Evolutionary conservation across 53 echinoderm and acorn worm species (phyloP), one percentile per base, ranked within the genome.

Genomic region (Antedon mediterranea): DNA sequence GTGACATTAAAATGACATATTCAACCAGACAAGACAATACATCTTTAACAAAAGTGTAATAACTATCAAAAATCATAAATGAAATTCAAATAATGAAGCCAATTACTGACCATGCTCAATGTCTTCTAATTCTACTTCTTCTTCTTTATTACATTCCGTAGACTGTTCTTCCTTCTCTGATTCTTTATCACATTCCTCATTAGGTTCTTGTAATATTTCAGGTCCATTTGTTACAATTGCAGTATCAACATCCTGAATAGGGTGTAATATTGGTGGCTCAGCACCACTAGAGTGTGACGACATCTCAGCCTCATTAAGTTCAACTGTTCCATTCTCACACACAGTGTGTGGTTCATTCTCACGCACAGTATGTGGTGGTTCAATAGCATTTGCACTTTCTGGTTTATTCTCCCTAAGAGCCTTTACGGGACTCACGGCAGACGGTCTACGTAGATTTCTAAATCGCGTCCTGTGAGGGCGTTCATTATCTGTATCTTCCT

Each of bases 381-480:
- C 30, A n/a, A n/a, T 74, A 9, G 13, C 14, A 76, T 76, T 32
- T 32, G 28, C 28, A 76, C 34, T 33, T 33, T 3, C 57, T 3
- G 9, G 15, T 26, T 57, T 57, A 18, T 57, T 57, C 18, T 57
- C 57, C 57, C 20, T 57, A 20, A 18, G 57, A 15, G 57, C 3
- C 23, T 18, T 57, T 57, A 23, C 26, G 6, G 57, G 57, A 57
- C 57, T 57, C 14, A 57, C 14, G 9, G 23, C 26, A 11, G 57
- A 57, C 9, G 57, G 57, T 81, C 81, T 31, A n/a, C 81, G 31
- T 14, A 43, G 18, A 42, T 73, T 32, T 30, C 74, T 9, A 34
- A 34, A 32, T 31, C 76, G 3, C 32, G 33, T 82, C 8, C 43
- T 72, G 9, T 57, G 7, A 30, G 75, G 43, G 31, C 31, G 32